Conservation (phyloP, 2,888 invertebrate species). For the Marasmarcha lunaedactyla region DNA sequence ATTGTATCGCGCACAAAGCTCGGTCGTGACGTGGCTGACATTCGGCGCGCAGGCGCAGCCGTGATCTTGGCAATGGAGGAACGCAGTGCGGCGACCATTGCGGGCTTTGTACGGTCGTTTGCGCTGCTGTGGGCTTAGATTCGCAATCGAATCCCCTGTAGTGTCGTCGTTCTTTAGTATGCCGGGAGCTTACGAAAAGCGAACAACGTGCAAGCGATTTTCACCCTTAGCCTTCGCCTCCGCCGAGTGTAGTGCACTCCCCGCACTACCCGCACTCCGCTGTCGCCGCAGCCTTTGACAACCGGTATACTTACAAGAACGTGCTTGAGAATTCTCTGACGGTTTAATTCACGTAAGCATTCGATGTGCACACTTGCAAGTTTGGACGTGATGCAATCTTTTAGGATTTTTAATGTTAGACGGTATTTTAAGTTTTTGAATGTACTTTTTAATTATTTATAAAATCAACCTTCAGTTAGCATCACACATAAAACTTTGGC, state of each 20-base stretch:
- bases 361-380: conserved; percentile 7
- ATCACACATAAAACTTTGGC: no score
- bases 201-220: no score
- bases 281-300: conserved; percentile 43
- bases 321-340: conserved; percentile 61
- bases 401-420: background rate
- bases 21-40: conserved; percentile 68
- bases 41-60: conserved; percentile 66
- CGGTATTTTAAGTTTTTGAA: no score
- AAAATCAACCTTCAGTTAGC: no score
- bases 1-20: conserved; percentile 57
- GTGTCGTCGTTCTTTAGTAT: no score
- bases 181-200: no score
- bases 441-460: no score
- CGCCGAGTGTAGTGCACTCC: no score
- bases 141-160: no score
- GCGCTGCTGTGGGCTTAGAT: no score
- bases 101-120: conserved; percentile 69
- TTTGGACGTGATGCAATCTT: conserved; percentile 26
- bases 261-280: conserved; percentile 19
- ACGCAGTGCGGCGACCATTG: conserved; percentile 46
- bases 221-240: no score
- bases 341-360: conserved; percentile 53
- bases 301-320: conserved; percentile 55
- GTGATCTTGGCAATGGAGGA: conserved; percentile 72